Conservation (phyloP, 2,113 vertebrate species). For the Nyctereutes procyonoides region DNA sequence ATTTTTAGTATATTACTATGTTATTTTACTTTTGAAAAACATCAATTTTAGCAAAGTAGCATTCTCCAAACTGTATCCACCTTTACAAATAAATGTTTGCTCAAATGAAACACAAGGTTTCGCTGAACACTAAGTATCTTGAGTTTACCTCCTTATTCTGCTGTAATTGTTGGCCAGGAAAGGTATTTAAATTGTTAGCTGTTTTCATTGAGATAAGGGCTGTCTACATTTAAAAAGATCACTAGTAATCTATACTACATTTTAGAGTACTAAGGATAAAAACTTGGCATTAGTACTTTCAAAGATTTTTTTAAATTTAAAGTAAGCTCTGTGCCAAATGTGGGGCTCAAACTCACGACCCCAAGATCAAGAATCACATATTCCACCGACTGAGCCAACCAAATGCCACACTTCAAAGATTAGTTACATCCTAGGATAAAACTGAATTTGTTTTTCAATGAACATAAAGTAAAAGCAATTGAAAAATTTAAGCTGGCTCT, state of each 20-base stretch:
- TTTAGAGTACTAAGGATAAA: background rate
- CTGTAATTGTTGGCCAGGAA: background rate
- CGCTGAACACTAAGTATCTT: background rate
- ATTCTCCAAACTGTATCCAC: background rate
- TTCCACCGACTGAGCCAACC: background rate
- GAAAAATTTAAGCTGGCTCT: conserved; percentile 42
- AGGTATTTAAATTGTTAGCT: background rate
- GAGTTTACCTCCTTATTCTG: background rate
- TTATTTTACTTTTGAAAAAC: conserved; percentile 31
- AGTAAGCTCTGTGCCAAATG: background rate
- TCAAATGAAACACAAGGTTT: background rate
- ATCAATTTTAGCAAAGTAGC: background rate
- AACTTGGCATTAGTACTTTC: background rate
- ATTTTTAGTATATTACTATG: background rate
- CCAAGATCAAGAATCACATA: background rate
- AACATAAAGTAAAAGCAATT: conserved; percentile 31
- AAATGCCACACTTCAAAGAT: background rate
- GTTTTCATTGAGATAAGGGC: background rate
- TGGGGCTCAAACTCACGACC: background rate
- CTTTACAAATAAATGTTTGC: conserved; percentile 25
- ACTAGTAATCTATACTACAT: background rate
- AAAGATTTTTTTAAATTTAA: background rate
- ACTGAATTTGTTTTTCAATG: conserved; percentile 30
- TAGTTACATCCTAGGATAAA: background rate
- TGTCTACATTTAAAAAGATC: background rate